Conservation (phyloP, 2,888 invertebrate species). For the Drosophila mulleri region DNA sequence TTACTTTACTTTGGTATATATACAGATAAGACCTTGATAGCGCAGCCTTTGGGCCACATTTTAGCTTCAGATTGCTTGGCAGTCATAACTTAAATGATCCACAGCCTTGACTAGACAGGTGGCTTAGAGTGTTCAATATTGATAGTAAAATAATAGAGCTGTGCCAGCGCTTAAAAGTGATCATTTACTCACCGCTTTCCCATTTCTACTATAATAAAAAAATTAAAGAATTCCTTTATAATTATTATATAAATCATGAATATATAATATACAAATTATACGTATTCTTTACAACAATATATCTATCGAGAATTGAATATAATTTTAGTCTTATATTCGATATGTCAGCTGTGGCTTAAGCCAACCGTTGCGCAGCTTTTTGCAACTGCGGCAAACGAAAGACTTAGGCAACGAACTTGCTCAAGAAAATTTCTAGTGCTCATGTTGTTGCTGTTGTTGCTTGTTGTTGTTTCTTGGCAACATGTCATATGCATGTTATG, state of each 20-base stretch:
- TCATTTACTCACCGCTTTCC: too few species aligned
- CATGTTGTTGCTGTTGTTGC: constrained; percentile 14
- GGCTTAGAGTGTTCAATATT: too few species aligned
- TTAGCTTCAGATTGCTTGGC: too few species aligned
- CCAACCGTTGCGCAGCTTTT: neutral
- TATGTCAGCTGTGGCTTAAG: neutral
- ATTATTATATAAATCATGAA: neutral
- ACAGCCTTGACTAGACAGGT: too few species aligned
- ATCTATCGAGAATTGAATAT: neutral
- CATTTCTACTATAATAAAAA: too few species aligned
- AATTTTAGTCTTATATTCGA: neutral
- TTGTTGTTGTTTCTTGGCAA: constrained; percentile 32
- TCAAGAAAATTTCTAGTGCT: constrained; percentile 21
- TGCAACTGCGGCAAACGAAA: constrained; percentile 34
- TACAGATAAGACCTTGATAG: too few species aligned
- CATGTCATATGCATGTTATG: constrained; percentile 58
- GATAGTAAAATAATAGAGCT: too few species aligned
- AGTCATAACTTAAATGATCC: too few species aligned
- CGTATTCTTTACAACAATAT: neutral
- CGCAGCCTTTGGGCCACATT: too few species aligned
- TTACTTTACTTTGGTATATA: too few species aligned
- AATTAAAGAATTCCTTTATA: neutral
- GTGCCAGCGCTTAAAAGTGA: too few species aligned
- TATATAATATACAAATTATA: neutral
- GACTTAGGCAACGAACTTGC: constrained; percentile 65